These are phyloP conservation scores for Lithophane ornitopus DNA, from an alignment of 2,888 invertebrate genomes.

Conservation along the genomic window DNA sequence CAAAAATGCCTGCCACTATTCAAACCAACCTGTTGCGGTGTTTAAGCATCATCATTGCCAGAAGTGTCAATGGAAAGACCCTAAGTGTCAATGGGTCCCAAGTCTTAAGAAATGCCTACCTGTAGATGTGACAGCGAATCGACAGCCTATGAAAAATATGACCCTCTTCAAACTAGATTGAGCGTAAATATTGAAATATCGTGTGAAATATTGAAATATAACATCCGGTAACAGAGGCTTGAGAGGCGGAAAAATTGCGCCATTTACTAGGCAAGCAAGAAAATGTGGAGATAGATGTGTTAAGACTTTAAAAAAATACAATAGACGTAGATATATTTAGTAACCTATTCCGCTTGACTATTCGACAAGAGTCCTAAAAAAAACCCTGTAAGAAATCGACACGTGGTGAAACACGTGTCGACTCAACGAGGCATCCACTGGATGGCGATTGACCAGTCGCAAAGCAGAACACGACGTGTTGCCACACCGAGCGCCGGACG, in stretches of 20 bases:
- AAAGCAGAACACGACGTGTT: too few relatives aligned
- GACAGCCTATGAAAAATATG: conserved; percentile 57
- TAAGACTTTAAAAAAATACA: too few relatives aligned
- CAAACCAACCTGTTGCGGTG: conserved; percentile 48
- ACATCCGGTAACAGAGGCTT: conserved; percentile 51
- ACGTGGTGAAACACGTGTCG: too few relatives aligned
- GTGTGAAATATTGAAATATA: conserved; percentile 61
- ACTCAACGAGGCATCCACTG: too few relatives aligned
- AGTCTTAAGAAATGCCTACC: conserved; percentile 52
- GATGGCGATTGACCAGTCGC: too few relatives aligned
- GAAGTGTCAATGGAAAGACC: conserved; percentile 49
- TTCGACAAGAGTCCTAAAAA: too few relatives aligned
- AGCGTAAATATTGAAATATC: conserved; percentile 63
- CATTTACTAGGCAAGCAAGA: conserved; percentile 25
- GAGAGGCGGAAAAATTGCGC: conserved; percentile 26
- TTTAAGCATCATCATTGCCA: conserved; percentile 46
- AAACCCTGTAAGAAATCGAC: too few relatives aligned
- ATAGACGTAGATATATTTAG: too few relatives aligned
- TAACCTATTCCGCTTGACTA: too few relatives aligned
- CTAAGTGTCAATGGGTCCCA: conserved; percentile 38
- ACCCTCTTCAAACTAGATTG: conserved; percentile 65
- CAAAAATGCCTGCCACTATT: conserved; percentile 40
- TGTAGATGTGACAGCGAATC: conserved; percentile 53
- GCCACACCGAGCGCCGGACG: too few relatives aligned
- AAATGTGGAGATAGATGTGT: neutral